Base-by-base conservation (phyloP, 1,140 invertebrate species). In the Drosophila ficusphila region DNA sequence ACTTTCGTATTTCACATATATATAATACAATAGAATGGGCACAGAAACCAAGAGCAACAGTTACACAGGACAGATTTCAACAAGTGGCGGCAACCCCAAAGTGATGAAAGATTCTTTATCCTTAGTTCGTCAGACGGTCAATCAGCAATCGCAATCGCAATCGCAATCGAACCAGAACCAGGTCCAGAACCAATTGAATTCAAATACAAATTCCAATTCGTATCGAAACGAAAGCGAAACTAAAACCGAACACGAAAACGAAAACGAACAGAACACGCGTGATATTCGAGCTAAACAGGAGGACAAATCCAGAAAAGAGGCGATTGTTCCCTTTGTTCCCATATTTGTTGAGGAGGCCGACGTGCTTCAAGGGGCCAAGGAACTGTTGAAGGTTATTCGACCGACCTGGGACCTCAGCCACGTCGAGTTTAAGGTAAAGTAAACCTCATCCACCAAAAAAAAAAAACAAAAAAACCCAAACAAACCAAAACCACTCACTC, bases 271-370 rank as follows among this genome's bases (percentile, higher is more conserved):
- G 31, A 72, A 69, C 34, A 39, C 52, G 49, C 47, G 47, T 58
- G 56, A 76, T 70, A 58, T 48, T 60, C 77, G 44, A 64, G 31
- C 60, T 54, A 75, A 73, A 16, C 65, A 48, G 48, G 38, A 76
- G 56, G 57, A 70, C 41, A 51, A 61, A 52, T 41, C 62, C 36
- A 47, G 52, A 31, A 86, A 72, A 44, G 72, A 83, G 49, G 42
- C 72, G 29, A 60, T 67, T 72, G 85, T 90, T 39, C 86, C 90
- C 19, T 91, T 89, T 75, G 89, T 92, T 9, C 90, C 91, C 33
- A 73, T 94, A 67, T 92, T 89, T 41, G 91, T 94, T 79, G 90
- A 92, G 70, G 93, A 93, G 79, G 92, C 92, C 85, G 85, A 93
- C 75, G 91, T 93, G 62, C 91, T 92, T 29, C 82, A 92, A 64